Conservation (phyloP, 2,888 invertebrate genomes). For the Schrankia costaestrigalis region DNA sequence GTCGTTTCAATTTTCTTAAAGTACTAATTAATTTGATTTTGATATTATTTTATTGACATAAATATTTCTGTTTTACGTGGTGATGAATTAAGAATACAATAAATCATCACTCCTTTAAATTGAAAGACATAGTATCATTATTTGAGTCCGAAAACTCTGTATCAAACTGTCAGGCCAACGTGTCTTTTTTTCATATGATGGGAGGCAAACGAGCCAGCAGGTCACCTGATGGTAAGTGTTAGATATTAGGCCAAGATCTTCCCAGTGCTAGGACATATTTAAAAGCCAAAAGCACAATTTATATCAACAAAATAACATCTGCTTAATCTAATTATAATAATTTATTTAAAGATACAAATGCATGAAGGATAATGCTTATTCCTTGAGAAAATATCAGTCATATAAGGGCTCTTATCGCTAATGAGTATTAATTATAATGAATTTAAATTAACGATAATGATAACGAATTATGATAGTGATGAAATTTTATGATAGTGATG, state of each 20-base stretch:
- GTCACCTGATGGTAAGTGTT: no score
- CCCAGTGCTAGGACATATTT: no score
- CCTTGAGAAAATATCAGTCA: conserved; percentile 60
- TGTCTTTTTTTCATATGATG: no score
- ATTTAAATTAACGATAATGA: conserved; percentile 24
- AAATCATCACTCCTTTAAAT: no score
- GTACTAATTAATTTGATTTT: conserved; percentile 24
- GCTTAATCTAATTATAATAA: conserved; percentile 45
- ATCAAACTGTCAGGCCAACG: no score
- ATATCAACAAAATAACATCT: conserved; percentile 38
- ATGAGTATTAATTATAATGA: conserved; percentile 62
- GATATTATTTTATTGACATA: conserved; percentile 43
- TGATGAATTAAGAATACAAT: no score
- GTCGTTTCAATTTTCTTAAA: conserved; percentile 59
- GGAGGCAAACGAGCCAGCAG: no score
- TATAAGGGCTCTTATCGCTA: conserved; percentile 55
- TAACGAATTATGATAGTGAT: conserved; percentile 20
- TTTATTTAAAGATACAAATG: conserved; percentile 66
- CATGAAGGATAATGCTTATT: conserved; percentile 60
- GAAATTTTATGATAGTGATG: conserved; percentile 15
- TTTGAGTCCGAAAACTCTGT: no score
- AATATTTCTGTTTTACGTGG: conserved; percentile 13
- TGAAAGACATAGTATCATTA: no score
- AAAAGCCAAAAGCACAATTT: no score
- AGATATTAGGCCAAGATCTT: no score